Base-by-base conservation (phyloP, 2,797 vertebrate species). In the Tympanoctomys barrerae region DNA sequence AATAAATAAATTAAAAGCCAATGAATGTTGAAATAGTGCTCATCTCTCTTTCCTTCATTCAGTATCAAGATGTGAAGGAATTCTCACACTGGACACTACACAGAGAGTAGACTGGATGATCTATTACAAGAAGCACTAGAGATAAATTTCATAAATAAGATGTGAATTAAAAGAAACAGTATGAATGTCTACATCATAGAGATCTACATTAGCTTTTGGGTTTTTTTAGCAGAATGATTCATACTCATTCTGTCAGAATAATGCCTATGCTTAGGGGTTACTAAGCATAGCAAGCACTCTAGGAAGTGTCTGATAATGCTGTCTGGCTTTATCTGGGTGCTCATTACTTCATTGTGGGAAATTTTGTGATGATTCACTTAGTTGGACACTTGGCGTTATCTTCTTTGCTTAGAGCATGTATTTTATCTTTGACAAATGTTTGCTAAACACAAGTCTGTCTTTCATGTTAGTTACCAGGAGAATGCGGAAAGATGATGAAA, bases 131-230 rank as follows among this genome's bases (percentile, higher is more conserved):
- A 21, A 81, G 61, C 5, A 57, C 10, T 13, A 49, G 42, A 14
- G 57, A 83, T 57, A 78, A 52, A 77, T 81, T 46, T 92, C 52
- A 42, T 18, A 89, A 82, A 82, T 42, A 73, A 91, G 84, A 52
- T 28, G 21, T 54, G 62, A 31, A 86, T 12, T 73, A 70, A 90
- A 94, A 79, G 39, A 83, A 78, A 2, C 31, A 68, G 14, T n/a
- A 79, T 26, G 39, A 70, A 89, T 52, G 8, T 59, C 0, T 33
- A 78, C 22, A 46, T 33, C 59, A 66, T 18, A 8, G 71, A 46
- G 49, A 62, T 54, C 92, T 81, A 86, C 28, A 78, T n/a, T 57
- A 78, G 79, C 2, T 49, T 42, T 49, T 70, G 16, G 16, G 31
- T 64, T 82, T 71, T 71, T 70, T 2, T 73, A 89, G 31, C 57